phyloP scores from a whole-genome alignment of 2,113 vertebrate species.

The Callionymus lyra region DNA sequence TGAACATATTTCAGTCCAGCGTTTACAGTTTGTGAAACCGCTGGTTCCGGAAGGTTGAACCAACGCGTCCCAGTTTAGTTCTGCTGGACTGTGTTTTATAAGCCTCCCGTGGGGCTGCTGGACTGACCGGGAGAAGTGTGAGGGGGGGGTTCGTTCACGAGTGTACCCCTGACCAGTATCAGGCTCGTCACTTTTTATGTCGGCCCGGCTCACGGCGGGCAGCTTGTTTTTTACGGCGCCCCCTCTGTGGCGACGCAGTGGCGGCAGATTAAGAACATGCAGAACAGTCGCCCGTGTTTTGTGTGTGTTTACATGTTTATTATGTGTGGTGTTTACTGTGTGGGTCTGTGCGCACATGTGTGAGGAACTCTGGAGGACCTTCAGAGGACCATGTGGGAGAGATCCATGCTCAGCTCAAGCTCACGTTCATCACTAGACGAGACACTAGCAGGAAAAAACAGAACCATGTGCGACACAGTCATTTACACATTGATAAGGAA shows the following conservation, averaged over 20 bases:
- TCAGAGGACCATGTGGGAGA: too few species aligned
- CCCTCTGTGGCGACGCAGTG: conserved; percentile 46
- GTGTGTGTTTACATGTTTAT: conserved; percentile 22
- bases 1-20: conserved; percentile 62
- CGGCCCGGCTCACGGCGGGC: conserved; percentile 49
- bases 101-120: conserved; percentile 30
- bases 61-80: conserved; percentile 28
- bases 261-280: conserved; percentile 45
- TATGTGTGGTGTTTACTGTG: conserved; percentile 24
- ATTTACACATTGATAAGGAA: too few species aligned
- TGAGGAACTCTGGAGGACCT: too few species aligned
- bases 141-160: conserved; percentile 43
- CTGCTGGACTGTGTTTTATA: conserved; percentile 31
- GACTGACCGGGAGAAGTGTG: conserved; percentile 27
- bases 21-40: conserved; percentile 53
- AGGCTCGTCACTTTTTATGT: conserved; percentile 55
- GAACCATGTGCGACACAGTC: too few species aligned
- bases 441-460: too few species aligned
- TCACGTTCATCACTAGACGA: too few species aligned
- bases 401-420: too few species aligned
- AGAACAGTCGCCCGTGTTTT: conserved; percentile 35
- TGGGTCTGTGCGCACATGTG: too few species aligned
- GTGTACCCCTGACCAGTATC: conserved; percentile 39
- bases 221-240: conserved; percentile 54
- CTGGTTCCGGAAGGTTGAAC: conserved; percentile 38